Evolutionary conservation across 2,797 vertebrate species (phyloP).

Genomic region (Dromococcyx pavoninus): DNA sequence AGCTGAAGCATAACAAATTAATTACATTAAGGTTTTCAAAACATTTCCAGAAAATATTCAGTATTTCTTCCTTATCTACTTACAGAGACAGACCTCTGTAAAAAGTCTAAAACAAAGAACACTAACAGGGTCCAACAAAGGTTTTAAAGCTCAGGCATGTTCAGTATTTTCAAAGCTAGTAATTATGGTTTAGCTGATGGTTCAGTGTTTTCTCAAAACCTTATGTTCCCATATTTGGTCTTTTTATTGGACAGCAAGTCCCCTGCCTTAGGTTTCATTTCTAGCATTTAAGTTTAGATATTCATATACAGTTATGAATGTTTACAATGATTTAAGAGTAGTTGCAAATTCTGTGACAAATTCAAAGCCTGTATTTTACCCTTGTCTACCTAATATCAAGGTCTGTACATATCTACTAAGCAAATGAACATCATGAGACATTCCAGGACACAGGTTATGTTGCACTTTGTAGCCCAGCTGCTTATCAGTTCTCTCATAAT

Average conservation of each 20-base stretch:
- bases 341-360: background rate
- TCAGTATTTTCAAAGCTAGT: background rate
- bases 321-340: background rate
- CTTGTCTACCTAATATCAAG: background rate
- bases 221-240: background rate
- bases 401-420: background rate
- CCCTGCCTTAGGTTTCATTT: background rate
- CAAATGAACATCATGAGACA: background rate
- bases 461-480: background rate
- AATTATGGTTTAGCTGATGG: background rate
- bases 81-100: background rate
- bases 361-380: background rate
- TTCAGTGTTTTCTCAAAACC: background rate
- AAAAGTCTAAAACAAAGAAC: background rate
- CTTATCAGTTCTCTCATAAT: background rate
- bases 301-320: background rate
- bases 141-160: background rate
- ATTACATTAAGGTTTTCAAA: constrained; percentile 15
- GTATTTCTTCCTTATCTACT: background rate
- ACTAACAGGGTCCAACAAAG: background rate
- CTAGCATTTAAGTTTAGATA: background rate
- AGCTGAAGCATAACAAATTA: constrained; percentile 35
- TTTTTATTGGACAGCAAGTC: background rate
- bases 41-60: constrained; percentile 16
- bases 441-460: background rate